phyloP scores from a whole-genome alignment of 2,888 invertebrate genomes.

The Nephrotoma guestfalica region DNA sequence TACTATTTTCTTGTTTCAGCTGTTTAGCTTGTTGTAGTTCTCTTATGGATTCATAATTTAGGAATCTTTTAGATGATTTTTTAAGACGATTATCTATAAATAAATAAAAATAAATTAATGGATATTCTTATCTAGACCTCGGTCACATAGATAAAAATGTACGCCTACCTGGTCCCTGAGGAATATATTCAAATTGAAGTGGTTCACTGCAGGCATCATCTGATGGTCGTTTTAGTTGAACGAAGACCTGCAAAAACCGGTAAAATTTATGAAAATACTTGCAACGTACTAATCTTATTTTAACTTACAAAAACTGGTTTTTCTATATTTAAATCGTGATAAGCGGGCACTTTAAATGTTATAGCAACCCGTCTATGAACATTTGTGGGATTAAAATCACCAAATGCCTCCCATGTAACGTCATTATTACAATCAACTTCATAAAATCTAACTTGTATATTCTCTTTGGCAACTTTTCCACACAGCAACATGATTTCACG shows the following conservation, averaged over 20 bases:
- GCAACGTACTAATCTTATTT: neutral
- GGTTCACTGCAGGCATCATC: slow-evolving; percentile 75
- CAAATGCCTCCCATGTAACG: slow-evolving; percentile 67
- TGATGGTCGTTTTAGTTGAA: slow-evolving; percentile 71
- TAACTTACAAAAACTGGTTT: slow-evolving; percentile 48
- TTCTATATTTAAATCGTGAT: slow-evolving; percentile 51
- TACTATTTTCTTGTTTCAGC: slow-evolving; percentile 1
- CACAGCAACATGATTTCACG: slow-evolving; percentile 86
- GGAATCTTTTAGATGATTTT: neutral
- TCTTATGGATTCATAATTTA: neutral
- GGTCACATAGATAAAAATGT: slow-evolving; percentile 52
- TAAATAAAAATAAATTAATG: neutral
- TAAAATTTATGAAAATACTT: neutral
- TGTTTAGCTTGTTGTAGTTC: neutral
- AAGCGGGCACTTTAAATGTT: slow-evolving; percentile 68
- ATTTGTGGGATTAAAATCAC: slow-evolving; percentile 70
- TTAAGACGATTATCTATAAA: neutral
- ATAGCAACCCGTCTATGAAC: slow-evolving; percentile 81
- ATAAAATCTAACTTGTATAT: slow-evolving; percentile 79
- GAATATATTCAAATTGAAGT: slow-evolving; percentile 71
- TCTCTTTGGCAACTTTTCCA: slow-evolving; percentile 85
- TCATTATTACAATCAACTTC: slow-evolving; percentile 47
- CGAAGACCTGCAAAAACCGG: slow-evolving; percentile 42
- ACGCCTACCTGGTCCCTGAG: slow-evolving; percentile 60
- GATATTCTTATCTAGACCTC: slow-evolving; percentile 41